Conservation (phyloP, 2,797 vertebrate genomes). For the Tachyglossus aculeatus region DNA sequence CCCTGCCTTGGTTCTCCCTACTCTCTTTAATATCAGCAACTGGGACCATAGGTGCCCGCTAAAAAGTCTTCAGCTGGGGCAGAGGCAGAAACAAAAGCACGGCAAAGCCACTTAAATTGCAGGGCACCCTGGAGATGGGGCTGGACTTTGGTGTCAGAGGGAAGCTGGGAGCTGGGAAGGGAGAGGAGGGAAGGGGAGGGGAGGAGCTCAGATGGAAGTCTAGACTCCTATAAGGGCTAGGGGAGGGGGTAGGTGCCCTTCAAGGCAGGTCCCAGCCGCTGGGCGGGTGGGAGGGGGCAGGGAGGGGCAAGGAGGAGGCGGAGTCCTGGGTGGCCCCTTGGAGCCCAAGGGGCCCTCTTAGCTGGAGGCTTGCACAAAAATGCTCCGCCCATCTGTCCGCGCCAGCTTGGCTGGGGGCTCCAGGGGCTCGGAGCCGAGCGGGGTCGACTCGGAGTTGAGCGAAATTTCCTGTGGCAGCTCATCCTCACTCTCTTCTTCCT, state of each 20-base stretch:
- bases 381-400: slow-evolving; percentile 80
- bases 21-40: background rate
- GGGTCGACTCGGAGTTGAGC: slow-evolving; percentile 72
- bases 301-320: too few species aligned
- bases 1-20: background rate
- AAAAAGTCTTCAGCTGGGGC: background rate
- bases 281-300: too few species aligned
- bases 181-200: background rate
- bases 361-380: slow-evolving; percentile 77
- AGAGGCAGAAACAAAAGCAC: background rate
- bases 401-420: slow-evolving; percentile 87
- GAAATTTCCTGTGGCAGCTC: slow-evolving; percentile 82
- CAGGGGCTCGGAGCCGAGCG: slow-evolving; percentile 76
- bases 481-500: slow-evolving; percentile 91
- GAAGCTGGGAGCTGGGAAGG: background rate
- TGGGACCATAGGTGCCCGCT: background rate
- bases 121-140: slow-evolving; percentile 29
- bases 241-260: background rate
- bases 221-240: background rate
- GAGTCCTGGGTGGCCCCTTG: background rate
- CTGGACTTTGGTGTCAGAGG: slow-evolving; percentile 11
- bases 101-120: background rate
- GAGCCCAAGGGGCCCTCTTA: slow-evolving; percentile 31
- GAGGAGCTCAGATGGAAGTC: background rate
- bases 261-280: background rate